phyloP scores from a whole-genome alignment of 2,888 invertebrate species.

The Stenichneumon culpator region DNA sequence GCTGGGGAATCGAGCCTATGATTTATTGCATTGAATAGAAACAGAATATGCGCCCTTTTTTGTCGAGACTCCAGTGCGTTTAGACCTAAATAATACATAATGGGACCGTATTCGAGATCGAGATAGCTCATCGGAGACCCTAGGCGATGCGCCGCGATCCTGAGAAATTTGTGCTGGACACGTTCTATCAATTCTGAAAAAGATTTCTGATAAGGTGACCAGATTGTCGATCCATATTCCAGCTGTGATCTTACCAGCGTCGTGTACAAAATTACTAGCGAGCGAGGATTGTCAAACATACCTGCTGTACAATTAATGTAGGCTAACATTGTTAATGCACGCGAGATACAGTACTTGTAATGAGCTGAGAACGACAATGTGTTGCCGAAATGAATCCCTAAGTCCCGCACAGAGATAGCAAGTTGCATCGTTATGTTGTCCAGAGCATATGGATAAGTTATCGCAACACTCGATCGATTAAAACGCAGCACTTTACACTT shows the following conservation, averaged over 20 bases:
- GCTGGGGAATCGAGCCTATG: neutral
- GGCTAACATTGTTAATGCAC: neutral
- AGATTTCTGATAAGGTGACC: neutral
- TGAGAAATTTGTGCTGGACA: constrained; percentile 12
- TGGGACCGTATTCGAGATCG: neutral
- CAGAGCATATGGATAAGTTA: neutral
- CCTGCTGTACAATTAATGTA: neutral
- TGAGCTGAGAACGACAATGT: neutral
- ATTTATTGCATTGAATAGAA: neutral
- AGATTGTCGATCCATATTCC: constrained; percentile 4
- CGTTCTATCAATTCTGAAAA: constrained; percentile 1
- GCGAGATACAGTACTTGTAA: neutral
- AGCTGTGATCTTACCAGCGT: neutral
- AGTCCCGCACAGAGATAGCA: neutral
- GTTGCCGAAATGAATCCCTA: neutral
- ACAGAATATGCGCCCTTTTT: neutral
- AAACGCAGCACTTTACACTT: constrained; percentile 2
- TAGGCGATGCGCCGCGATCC: neutral
- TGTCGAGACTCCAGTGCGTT: neutral
- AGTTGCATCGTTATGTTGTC: neutral
- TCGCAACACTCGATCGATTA: neutral
- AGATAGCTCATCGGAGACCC: neutral
- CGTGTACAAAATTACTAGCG: neutral
- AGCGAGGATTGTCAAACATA: neutral
- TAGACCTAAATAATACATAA: neutral